These are phyloP conservation scores for Brachypodius melanocephalos DNA, from an alignment of 2,113 vertebrate species.

Conservation along the genomic window DNA sequence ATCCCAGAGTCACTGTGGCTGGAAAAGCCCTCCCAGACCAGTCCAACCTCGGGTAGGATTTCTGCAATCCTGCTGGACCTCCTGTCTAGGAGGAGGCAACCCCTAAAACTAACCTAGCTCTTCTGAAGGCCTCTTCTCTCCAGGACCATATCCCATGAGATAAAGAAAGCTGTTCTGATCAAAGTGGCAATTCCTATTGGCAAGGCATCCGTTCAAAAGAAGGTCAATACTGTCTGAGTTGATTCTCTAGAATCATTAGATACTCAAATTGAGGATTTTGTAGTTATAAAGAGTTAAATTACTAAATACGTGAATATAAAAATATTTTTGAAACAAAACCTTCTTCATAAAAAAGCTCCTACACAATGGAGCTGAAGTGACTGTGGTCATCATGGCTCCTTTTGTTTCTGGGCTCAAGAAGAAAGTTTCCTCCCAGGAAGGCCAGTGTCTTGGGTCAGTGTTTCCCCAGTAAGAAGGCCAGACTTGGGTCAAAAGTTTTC, in stretches of 20 bases:
- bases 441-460: background rate
- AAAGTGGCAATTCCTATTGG: background rate
- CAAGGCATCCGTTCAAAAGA: background rate
- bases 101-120: background rate
- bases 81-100: background rate
- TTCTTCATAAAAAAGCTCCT: background rate
- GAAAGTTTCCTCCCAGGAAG: background rate
- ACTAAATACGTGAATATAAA: background rate
- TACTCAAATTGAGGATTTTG: background rate
- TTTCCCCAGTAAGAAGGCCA: background rate
- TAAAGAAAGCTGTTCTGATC: background rate
- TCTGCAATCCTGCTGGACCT: background rate
- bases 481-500: background rate
- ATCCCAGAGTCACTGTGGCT: fast-evolving
- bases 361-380: background rate
- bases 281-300: background rate
- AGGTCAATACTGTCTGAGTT: background rate
- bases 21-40: background rate
- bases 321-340: background rate
- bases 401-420: background rate
- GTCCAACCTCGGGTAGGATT: background rate
- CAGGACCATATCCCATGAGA: background rate
- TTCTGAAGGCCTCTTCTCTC: background rate
- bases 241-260: background rate
- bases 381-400: background rate